Base-by-base conservation (phyloP, 2,888 invertebrate species). In the Coleophora flavipennella region DNA sequence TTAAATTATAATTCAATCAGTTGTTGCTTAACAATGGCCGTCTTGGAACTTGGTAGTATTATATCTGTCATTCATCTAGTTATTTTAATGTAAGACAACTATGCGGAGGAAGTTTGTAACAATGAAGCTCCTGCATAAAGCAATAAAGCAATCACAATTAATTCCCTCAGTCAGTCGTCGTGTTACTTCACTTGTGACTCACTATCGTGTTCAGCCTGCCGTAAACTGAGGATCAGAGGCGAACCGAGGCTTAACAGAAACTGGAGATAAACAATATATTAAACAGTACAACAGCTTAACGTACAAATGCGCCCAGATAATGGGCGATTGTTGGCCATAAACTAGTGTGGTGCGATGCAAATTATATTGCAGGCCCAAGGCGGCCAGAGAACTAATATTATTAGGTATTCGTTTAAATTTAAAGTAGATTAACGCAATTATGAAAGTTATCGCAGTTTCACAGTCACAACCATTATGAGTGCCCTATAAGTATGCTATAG, bases 321-420 rank as follows among this genome's bases (percentile, higher is more conserved):
- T 67, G 53, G 67, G 41, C 67, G 68, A 71, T 71, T 70, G 67
- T 68, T 62, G 62, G 67, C 59, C 68, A 71, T 73, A 71, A 72
- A 72, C 67, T 66, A 67, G 66, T 56, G 62, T 59, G 45, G 67
- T 66, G 63, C 66, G 63, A 69, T 67, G 70, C 64, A 72, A 72
- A 74, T 74, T 69, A 66, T 68, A 67, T 67, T 70, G 73, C 55
- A 46, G 47, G 49, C 38, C 44, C 36, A 20, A 48, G 53, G 55
- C 50, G 58, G 62, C 59, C 53, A 57, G 55, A 52, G 51, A 49
- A 57, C 51, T 57, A 51, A 55, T 55, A 54, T 48, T 49, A 57
- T 59, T 50, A 45, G n/a, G n/a, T n/a, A n/a, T n/a, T n/a, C n/a
- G n/a, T n/a, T n/a, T 51, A 4, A 10, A 6, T 48, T 56, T 55